Percentiles rank a stretch among this genome's conserved stretches.
phyloP scores from a whole-genome alignment of 2,113 vertebrate species.

The Phaetusa simplex region DNA sequence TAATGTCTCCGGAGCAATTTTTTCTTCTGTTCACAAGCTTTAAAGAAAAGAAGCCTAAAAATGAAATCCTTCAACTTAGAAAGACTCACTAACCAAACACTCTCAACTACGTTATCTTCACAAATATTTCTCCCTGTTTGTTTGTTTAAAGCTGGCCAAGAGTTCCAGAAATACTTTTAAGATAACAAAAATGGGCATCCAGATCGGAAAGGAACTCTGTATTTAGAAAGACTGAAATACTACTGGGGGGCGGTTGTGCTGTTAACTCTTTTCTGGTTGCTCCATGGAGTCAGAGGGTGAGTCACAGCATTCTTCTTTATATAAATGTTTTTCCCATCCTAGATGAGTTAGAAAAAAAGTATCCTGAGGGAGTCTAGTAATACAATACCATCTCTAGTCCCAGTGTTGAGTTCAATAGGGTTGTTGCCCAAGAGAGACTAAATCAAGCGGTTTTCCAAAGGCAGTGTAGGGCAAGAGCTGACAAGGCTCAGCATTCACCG shows the following conservation, averaged over 20 bases:
- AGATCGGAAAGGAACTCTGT: conserved; percentile 16
- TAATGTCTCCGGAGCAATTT: background rate
- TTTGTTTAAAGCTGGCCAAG: conserved; percentile 50
- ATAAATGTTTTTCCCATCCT: background rate
- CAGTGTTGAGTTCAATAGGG: background rate
- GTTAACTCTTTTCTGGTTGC: conserved; percentile 18
- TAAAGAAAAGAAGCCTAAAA: conserved; percentile 2
- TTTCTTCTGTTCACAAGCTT: background rate
- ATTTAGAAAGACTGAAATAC: conserved; percentile 38
- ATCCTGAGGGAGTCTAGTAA: background rate
- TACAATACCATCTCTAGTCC: background rate
- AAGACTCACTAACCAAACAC: conserved; percentile 13
- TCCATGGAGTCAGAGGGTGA: background rate
- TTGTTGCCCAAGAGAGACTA: background rate
- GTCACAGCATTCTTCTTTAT: background rate
- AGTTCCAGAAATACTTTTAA: conserved; percentile 64
- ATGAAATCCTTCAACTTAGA: background rate
- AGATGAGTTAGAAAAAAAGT: background rate
- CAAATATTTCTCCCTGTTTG: conserved; percentile 51
- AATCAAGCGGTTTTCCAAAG: background rate
- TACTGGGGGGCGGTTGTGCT: background rate
- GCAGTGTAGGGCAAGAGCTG: background rate
- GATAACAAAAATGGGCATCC: conserved; percentile 54
- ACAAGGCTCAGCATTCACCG: background rate
- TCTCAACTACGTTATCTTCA: background rate